Evolutionary conservation across 2,113 vertebrate species (phyloP), one percentile per base, ranked within the genome.

Genomic region (Gavia stellata): DNA sequence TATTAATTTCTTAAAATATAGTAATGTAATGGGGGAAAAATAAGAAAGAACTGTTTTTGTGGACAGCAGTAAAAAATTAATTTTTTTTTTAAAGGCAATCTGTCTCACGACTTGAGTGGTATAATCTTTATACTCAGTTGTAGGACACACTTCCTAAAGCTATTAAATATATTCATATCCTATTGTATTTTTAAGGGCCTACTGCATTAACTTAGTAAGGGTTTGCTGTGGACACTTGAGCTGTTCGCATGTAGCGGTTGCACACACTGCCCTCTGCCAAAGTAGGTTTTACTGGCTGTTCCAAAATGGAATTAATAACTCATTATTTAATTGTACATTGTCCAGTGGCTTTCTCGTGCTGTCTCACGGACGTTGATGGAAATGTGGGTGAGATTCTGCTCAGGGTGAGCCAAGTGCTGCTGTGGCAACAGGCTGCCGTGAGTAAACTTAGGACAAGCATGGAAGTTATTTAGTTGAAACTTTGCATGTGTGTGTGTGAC

Each of bases 401-500:
- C 18, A 5, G 55, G 50, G 24, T 25, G 34, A 63, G 67, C 13
- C 2, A 12, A 11, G 50, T 10, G 17, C 36, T 5, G 4, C 7
- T 49, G 52, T 40, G 40, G 26, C 62, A 34, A 4, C 8, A 29
- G 62, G 28, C 55, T 53, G 18, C 58, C 7, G 3, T 7, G 40
- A 34, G 31, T 17, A 44, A 44, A 28, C 28, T 26, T 15, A 3
- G 62, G 81, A 34, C 31, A 38, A 20, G 23, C 7, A 1, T 19
- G 19, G 17, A 23, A 23, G 24, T 36, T 19, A 6, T 8, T 56
- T 16, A 34, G 34, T 21, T 36, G 40, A 26, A 31, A 13, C 40
- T 33, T 34, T 28, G 29, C 21, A 5, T 4, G 25, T 47, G n/a
- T 0, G n/a, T 0, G 0, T 23, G 26, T 7, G 29, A 33, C 38